Evolutionary conservation across 2,888 invertebrate genomes (phyloP).

Genomic region (Ypsolopha scabrella): DNA sequence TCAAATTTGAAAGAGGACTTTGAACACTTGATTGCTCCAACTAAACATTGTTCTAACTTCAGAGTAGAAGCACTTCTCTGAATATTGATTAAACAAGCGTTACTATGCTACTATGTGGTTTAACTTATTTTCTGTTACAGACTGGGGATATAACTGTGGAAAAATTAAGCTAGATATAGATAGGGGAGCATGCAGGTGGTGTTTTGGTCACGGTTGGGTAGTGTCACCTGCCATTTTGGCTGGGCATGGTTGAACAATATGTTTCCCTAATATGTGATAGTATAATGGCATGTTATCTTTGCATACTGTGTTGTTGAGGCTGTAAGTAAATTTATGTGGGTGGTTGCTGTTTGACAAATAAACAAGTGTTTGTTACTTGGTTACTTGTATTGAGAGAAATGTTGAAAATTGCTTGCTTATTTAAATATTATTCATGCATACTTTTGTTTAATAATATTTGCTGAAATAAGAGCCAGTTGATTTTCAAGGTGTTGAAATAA

Average conservation of each 20-base stretch:
- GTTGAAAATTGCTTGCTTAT: too few relatives aligned
- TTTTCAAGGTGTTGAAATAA: too few relatives aligned
- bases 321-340: too few relatives aligned
- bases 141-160: constrained; percentile 41
- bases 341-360: too few relatives aligned
- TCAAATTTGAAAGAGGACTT: constrained; percentile 11
- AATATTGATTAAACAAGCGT: constrained; percentile 57
- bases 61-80: constrained; percentile 1
- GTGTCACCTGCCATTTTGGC: constrained; percentile 48
- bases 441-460: too few relatives aligned
- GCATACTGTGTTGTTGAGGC: too few relatives aligned
- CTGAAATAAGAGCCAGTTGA: too few relatives aligned
- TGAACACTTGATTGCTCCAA: constrained; percentile 26
- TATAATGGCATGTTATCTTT: too few relatives aligned
- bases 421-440: too few relatives aligned
- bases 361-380: too few relatives aligned
- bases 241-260: constrained; percentile 39
- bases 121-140: neutral
- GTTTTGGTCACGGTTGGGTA: constrained; percentile 36
- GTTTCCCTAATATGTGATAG: constrained; percentile 17
- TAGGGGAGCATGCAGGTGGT: constrained; percentile 47
- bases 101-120: neutral
- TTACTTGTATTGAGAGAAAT: too few relatives aligned
- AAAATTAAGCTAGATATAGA: constrained; percentile 27
- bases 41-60: constrained; percentile 39